Conservation (phyloP, 2,888 invertebrate genomes). For the Trichopoda pennipes region DNA sequence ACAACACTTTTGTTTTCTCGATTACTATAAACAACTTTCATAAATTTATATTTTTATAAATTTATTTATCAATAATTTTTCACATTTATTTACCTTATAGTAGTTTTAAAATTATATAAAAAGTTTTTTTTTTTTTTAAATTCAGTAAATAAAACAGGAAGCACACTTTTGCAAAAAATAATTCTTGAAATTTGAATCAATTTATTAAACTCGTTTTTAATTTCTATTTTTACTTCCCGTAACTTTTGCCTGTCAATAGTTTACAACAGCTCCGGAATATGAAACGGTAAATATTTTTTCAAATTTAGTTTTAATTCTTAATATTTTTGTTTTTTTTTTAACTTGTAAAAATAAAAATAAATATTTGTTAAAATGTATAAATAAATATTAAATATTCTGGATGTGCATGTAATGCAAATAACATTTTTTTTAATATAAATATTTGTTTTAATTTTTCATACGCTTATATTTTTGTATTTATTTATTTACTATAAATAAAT, state of each 20-base stretch:
- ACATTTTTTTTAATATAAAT: slow-evolving; percentile 47
- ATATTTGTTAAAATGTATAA: slow-evolving; percentile 41
- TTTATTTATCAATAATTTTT: no score
- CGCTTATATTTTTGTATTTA: slow-evolving; percentile 4
- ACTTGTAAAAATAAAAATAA: slow-evolving; percentile 14
- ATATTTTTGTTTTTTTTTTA: slow-evolving; percentile 45
- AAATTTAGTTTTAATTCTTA: slow-evolving; percentile 33
- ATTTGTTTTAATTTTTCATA: slow-evolving; percentile 40
- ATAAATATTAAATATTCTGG: slow-evolving; percentile 51
- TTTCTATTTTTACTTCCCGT: slow-evolving; percentile 33
- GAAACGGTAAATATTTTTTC: slow-evolving; percentile 79
- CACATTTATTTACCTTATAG: no score
- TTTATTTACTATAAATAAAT: slow-evolving; percentile 26
- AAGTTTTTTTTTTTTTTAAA: neutral
- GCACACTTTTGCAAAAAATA: slow-evolving; percentile 2
- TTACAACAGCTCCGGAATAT: slow-evolving; percentile 81
- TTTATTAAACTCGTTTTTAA: slow-evolving; percentile 20
- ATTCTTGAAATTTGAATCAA: slow-evolving; percentile 4
- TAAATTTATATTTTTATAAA: no score
- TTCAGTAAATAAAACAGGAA: neutral
- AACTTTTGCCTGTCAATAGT: slow-evolving; percentile 72
- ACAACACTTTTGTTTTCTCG: no score
- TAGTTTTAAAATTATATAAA: no score
- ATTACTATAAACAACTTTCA: no score
- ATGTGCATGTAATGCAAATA: slow-evolving; percentile 59